Evolutionary conservation across 2,113 vertebrate genomes (phyloP).

Genomic region (Myotis yumanensis): DNA sequence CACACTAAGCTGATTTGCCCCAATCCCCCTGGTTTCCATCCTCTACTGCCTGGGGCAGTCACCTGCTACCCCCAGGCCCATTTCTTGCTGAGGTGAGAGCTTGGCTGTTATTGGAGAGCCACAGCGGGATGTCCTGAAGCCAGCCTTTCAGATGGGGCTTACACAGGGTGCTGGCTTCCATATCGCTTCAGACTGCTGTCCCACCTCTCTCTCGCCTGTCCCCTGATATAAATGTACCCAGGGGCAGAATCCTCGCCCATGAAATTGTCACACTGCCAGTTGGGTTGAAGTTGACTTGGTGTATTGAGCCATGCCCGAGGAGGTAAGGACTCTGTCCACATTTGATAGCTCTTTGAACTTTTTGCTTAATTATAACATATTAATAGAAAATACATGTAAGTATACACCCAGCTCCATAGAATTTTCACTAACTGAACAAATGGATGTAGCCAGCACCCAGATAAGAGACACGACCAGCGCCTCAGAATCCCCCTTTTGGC

Average conservation of each 20-base stretch:
- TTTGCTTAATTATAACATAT: background rate
- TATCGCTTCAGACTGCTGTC: background rate
- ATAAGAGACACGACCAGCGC: background rate
- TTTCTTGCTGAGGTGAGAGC: background rate
- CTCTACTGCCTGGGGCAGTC: background rate
- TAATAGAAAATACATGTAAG: background rate
- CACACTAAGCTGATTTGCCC: fast-evolving
- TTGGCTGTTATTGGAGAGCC: background rate
- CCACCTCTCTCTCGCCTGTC: background rate
- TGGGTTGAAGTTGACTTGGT: background rate
- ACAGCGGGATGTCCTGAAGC: background rate
- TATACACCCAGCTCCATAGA: background rate
- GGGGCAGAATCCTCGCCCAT: fast-evolving
- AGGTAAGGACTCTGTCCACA: background rate
- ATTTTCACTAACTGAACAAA: background rate
- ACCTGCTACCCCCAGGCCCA: no score
- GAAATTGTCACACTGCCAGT: background rate
- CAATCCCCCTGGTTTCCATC: fast-evolving
- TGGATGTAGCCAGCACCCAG: background rate
- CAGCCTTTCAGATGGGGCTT: no score
- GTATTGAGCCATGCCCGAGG: background rate
- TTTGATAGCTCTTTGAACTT: background rate
- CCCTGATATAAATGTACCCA: background rate
- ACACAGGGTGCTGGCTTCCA: background rate
- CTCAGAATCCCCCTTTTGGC: background rate